A percentile compares a stretch with the other conserved stretches of the same genome.
Conservation (phyloP, 2,888 invertebrate genomes). For the Seladonia tumulorum region DNA sequence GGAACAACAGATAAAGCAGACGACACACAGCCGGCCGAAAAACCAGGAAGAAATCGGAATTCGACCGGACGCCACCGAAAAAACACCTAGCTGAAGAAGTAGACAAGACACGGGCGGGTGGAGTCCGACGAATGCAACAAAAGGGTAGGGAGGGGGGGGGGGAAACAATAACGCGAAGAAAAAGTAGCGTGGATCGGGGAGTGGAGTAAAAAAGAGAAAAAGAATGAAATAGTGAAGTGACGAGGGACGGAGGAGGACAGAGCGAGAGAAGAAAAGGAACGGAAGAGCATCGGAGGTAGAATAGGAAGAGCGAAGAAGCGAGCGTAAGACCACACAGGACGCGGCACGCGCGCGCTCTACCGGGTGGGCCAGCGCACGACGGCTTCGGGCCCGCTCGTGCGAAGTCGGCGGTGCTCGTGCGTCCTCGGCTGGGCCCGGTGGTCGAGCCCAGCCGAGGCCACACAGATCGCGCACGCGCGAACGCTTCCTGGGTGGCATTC, state of each 20-base stretch:
- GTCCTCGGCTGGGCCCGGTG: slow-evolving; percentile 77
- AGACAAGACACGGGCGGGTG: slow-evolving; percentile 6
- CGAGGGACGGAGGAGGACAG: slow-evolving; percentile 23
- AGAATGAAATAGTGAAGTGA: slow-evolving; percentile 8
- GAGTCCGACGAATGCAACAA: slow-evolving; percentile 4
- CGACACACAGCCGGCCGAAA: neutral
- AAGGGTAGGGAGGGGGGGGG: neutral
- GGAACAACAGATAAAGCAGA: neutral
- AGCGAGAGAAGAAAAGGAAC: slow-evolving; percentile 42
- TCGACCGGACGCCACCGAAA: neutral
- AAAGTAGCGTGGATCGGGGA: slow-evolving; percentile 22
- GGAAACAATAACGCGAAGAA: slow-evolving; percentile 34
- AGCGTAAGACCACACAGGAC: slow-evolving; percentile 88
- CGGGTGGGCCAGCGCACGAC: slow-evolving; percentile 84
- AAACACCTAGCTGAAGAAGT: slow-evolving; percentile 22
- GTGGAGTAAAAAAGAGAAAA: slow-evolving; percentile 1
- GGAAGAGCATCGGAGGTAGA: slow-evolving; percentile 53
- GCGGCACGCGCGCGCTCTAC: slow-evolving; percentile 91
- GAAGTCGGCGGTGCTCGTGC: slow-evolving; percentile 75
- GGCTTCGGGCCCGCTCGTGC: slow-evolving; percentile 78
- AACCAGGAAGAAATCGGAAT: slow-evolving; percentile 11
- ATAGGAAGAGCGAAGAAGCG: slow-evolving; percentile 44
- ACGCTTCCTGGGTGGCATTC: slow-evolving; percentile 84
- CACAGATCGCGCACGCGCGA: slow-evolving; percentile 84
- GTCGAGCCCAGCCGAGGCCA: slow-evolving; percentile 77